Evolutionary conservation across 2,113 vertebrate genomes (phyloP).

Genomic region (Hydrolagus affinis): DNA sequence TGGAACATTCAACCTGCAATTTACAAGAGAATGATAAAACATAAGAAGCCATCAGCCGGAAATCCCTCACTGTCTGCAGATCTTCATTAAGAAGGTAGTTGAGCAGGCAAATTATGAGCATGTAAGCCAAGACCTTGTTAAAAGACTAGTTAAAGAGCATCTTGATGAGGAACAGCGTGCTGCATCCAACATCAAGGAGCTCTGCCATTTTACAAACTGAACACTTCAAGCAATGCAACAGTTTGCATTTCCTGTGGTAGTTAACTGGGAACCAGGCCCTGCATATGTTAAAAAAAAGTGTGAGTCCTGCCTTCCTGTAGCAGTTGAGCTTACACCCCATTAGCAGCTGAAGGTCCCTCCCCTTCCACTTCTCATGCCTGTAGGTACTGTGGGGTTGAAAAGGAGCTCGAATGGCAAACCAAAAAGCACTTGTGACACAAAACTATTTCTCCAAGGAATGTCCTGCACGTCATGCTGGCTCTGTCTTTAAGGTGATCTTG

Average conservation of each 20-base stretch:
- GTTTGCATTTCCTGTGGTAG: background rate
- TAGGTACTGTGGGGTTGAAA: background rate
- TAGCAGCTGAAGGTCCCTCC: background rate
- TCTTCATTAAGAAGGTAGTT: conserved; percentile 4
- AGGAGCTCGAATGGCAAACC: too few species aligned
- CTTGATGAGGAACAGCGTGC: background rate
- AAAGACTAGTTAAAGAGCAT: background rate
- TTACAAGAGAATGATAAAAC: conserved; percentile 23
- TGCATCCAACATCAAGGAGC: background rate
- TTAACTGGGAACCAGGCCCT: background rate
- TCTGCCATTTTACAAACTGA: background rate
- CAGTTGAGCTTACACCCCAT: background rate
- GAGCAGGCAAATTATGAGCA: conserved; percentile 8
- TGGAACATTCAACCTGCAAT: background rate
- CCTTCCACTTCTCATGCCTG: background rate
- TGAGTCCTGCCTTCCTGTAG: background rate
- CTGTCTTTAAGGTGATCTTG: too few species aligned
- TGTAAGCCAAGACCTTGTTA: background rate
- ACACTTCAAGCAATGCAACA: conserved; percentile 9
- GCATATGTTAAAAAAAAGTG: background rate
- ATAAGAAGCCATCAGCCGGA: conserved; percentile 22
- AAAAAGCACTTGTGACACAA: too few species aligned
- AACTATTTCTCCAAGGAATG: too few species aligned
- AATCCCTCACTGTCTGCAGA: conserved; percentile 6
- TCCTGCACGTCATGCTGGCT: too few species aligned